A percentile compares a stretch with the other conserved stretches of the same genome.
Evolutionary conservation across 2,797 vertebrate genomes (phyloP).

Genomic region (Sorex maritimensis): DNA sequence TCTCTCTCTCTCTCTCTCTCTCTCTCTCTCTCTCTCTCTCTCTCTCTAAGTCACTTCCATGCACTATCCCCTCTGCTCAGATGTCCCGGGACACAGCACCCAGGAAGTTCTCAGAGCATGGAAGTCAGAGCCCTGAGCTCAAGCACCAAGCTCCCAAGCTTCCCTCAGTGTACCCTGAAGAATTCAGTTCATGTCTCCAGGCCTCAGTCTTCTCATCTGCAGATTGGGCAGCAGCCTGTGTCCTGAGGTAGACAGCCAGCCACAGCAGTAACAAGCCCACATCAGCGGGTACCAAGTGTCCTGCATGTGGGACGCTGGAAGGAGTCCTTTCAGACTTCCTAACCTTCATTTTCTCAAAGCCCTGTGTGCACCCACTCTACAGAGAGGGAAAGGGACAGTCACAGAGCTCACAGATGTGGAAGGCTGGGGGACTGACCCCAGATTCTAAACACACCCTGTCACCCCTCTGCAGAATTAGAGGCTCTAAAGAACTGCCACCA

Average conservation of each 20-base stretch:
- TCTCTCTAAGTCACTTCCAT: no score
- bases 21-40: no score
- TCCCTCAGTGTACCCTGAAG: background rate
- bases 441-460: background rate
- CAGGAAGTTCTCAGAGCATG: background rate
- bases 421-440: background rate
- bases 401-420: background rate
- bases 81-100: background rate
- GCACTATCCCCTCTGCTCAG: background rate
- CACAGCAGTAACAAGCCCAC: fast-evolving
- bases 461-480: background rate
- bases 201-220: conserved; percentile 4
- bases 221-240: background rate
- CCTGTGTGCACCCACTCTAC: background rate
- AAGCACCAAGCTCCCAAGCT: background rate
- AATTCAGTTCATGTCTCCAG: background rate
- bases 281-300: fast-evolving
- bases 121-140: background rate
- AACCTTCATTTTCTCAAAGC: background rate
- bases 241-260: fast-evolving
- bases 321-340: fast-evolving
- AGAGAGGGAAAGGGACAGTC: background rate
- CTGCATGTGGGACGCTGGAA: fast-evolving
- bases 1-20: no score
- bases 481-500: background rate